Conservation (phyloP, 2,113 vertebrate genomes). For the Brachirus orientalis region DNA sequence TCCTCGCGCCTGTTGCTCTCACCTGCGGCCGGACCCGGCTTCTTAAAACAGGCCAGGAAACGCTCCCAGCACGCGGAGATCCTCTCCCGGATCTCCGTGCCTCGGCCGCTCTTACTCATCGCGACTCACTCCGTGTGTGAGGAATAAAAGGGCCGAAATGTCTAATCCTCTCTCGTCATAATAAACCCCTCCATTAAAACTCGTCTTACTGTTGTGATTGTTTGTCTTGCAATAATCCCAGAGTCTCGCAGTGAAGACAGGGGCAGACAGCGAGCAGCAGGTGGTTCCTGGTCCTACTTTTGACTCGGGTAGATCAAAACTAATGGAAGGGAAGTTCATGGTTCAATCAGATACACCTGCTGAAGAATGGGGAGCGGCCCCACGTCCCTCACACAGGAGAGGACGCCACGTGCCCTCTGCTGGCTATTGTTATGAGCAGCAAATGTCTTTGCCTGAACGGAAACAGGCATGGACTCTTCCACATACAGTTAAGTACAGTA, state of each 20-base stretch:
- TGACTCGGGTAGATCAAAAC: not conserved
- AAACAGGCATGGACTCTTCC: too few relatives aligned
- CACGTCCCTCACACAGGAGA: not conserved
- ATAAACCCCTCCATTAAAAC: too few relatives aligned
- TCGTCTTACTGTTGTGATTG: too few relatives aligned
- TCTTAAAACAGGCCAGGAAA: constrained; percentile 45
- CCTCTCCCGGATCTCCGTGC: constrained; percentile 53
- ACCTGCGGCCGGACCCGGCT: not conserved
- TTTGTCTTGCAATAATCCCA: too few relatives aligned
- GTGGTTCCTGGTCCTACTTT: not conserved
- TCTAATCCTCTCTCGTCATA: too few relatives aligned
- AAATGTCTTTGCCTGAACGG: not conserved
- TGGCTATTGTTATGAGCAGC: not conserved
- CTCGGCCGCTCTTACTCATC: constrained; percentile 28
- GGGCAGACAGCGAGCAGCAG: too few relatives aligned
- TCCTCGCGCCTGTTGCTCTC: accelerated
- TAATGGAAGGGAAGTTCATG: not conserved
- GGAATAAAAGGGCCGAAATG: too few relatives aligned
- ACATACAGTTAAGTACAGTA: too few relatives aligned
- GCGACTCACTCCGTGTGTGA: constrained; percentile 18
- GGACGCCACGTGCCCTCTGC: constrained; percentile 2
- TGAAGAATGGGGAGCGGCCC: constrained; percentile 51
- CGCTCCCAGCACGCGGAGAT: constrained; percentile 51
- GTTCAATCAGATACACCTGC: constrained; percentile 52
- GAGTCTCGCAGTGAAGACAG: too few relatives aligned